Conservation (phyloP, 1,140 invertebrate genomes). For the Eciton burchellii region DNA sequence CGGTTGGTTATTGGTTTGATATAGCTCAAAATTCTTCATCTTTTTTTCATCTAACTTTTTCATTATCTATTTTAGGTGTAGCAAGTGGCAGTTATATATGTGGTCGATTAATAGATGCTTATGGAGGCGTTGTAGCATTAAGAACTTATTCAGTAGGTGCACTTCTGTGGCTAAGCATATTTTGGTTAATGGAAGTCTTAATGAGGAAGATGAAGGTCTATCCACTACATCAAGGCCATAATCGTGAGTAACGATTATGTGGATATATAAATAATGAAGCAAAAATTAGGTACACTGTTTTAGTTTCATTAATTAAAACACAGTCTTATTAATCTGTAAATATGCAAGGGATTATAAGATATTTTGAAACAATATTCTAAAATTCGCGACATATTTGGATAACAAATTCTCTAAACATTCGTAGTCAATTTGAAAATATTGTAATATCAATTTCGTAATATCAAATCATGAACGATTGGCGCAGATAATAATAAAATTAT, state of each 20-base stretch:
- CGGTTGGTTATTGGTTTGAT: slow-evolving; percentile 83
- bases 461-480: no score
- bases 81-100: slow-evolving; percentile 91
- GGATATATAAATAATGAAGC: slow-evolving; percentile 50
- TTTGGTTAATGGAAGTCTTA: slow-evolving; percentile 87
- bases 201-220: slow-evolving; percentile 81
- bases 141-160: slow-evolving; percentile 90
- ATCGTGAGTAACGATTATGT: slow-evolving; percentile 84
- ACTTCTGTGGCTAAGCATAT: slow-evolving; percentile 88
- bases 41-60: slow-evolving; percentile 16
- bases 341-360: neutral
- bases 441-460: no score
- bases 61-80: slow-evolving; percentile 86
- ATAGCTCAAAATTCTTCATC: neutral
- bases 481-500: no score
- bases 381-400: no score
- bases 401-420: no score
- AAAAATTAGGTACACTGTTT: neutral
- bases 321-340: neutral
- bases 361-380: neutral
- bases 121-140: slow-evolving; percentile 89
- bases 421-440: no score
- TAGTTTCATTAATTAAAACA: slow-evolving; percentile 15
- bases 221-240: slow-evolving; percentile 80
- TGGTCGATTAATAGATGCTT: slow-evolving; percentile 88